Conservation (phyloP, 37 sponge, comb jelly and placozoan species). For the Theonella swinhoei region DNA sequence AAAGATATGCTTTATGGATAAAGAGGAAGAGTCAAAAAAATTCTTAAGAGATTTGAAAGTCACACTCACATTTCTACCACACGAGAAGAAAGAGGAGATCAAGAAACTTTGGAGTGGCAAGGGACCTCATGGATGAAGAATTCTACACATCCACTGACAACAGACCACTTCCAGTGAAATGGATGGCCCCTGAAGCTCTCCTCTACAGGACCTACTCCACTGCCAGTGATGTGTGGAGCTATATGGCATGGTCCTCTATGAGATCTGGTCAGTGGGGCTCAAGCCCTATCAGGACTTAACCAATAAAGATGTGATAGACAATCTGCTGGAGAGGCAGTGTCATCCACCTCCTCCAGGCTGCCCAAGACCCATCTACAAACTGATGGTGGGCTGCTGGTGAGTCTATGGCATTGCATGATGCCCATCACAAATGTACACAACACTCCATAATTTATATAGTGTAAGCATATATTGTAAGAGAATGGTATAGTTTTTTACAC, state of each 20-base stretch:
- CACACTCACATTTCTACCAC: too few species aligned
- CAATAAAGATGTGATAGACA: conserved; percentile 35
- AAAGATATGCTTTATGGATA: too few species aligned
- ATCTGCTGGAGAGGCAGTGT: conserved; percentile 2
- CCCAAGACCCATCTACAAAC: conserved; percentile 36
- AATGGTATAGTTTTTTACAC: neutral
- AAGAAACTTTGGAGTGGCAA: neutral
- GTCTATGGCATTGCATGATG: neutral
- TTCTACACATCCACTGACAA: neutral
- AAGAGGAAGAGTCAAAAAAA: too few species aligned
- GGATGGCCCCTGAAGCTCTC: conserved; percentile 36
- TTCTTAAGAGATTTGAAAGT: too few species aligned
- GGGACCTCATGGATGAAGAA: neutral
- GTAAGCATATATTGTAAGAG: too few species aligned
- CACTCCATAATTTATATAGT: neutral
- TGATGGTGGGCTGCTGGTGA: conserved; percentile 62
- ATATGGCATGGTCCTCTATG: conserved; percentile 66
- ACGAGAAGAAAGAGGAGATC: too few species aligned
- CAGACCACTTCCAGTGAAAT: neutral
- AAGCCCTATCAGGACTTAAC: conserved; percentile 39
- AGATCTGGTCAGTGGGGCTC: conserved; percentile 63
- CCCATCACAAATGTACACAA: neutral
- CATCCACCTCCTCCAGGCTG: conserved; percentile 64
- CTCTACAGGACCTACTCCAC: conserved; percentile 53
- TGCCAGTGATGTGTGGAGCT: conserved; percentile 73